Evolutionary conservation across 2,888 invertebrate species (phyloP).

Genomic region (Nomada ruficornis): DNA sequence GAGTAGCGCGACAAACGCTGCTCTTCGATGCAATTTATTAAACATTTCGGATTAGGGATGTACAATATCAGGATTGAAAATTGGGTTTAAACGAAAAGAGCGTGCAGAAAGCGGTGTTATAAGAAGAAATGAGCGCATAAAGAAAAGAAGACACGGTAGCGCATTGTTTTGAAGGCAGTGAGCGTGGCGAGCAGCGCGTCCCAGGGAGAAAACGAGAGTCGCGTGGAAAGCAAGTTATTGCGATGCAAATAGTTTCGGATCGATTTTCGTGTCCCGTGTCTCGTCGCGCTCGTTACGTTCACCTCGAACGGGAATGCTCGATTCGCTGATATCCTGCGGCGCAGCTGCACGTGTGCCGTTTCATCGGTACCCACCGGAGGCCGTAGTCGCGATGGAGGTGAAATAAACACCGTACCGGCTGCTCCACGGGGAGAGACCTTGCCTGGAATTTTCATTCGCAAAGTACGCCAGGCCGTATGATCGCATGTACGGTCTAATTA

Average conservation of each 20-base stretch:
- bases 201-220: constrained; percentile 68
- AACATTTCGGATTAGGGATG: constrained; percentile 8
- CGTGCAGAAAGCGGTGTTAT: no score
- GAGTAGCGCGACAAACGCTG: not conserved
- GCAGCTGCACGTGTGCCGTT: not conserved
- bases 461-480: constrained; percentile 25
- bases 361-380: not conserved
- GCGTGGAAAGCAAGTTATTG: constrained; percentile 63
- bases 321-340: constrained; percentile 39
- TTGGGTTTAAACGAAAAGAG: no score
- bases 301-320: constrained; percentile 52
- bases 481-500: constrained; percentile 55
- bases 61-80: no score
- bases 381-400: constrained; percentile 16
- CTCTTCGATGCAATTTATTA: not conserved
- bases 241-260: constrained; percentile 58
- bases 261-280: constrained; percentile 65
- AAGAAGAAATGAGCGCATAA: not conserved
- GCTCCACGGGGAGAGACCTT: constrained; percentile 50
- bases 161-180: constrained; percentile 39
- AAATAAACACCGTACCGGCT: constrained; percentile 18
- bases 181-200: constrained; percentile 41
- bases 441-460: constrained; percentile 61
- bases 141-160: not conserved
- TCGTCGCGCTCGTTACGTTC: constrained; percentile 66